Evolutionary conservation across 2,113 vertebrate genomes (phyloP).

Genomic region (Brienomyrus brachyistius): DNA sequence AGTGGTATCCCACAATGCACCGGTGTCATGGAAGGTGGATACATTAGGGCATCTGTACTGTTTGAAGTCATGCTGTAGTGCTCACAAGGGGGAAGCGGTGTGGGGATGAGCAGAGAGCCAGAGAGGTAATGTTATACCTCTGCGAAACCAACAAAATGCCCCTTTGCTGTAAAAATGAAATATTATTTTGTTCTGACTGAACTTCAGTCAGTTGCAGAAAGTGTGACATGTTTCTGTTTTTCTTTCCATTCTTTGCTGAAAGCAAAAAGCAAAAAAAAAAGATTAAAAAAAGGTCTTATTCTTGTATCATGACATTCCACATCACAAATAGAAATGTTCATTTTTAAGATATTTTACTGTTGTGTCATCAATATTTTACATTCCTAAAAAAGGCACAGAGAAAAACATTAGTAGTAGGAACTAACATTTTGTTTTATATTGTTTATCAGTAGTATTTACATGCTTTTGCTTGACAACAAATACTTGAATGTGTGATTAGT

Average conservation of each 20-base stretch:
- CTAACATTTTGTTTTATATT: constrained; percentile 51
- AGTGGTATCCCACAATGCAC: constrained; percentile 9
- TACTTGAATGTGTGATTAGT: constrained; percentile 51
- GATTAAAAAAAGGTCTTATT: constrained; percentile 20
- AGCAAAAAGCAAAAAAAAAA: not conserved
- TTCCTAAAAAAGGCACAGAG: constrained; percentile 32
- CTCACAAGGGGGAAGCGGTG: not conserved
- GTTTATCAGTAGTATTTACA: constrained; percentile 50
- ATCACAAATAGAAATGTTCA: constrained; percentile 30
- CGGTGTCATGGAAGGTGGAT: constrained; percentile 2
- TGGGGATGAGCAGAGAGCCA: constrained; percentile 18
- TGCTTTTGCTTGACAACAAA: constrained; percentile 48
- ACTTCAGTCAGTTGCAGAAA: not conserved
- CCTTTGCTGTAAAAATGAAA: not conserved
- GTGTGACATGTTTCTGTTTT: not conserved
- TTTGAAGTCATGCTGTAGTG: not conserved
- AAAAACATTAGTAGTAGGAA: constrained; percentile 43
- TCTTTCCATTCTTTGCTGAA: constrained; percentile 4
- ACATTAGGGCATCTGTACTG: constrained; percentile 3
- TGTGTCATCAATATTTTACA: constrained; percentile 29
- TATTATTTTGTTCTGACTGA: not conserved
- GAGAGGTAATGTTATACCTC: constrained; percentile 1
- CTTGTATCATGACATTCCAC: constrained; percentile 40
- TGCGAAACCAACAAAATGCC: not conserved
- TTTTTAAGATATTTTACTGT: constrained; percentile 28